Conservation (phyloP, 2,888 invertebrate species). For the Netelia virgata region DNA sequence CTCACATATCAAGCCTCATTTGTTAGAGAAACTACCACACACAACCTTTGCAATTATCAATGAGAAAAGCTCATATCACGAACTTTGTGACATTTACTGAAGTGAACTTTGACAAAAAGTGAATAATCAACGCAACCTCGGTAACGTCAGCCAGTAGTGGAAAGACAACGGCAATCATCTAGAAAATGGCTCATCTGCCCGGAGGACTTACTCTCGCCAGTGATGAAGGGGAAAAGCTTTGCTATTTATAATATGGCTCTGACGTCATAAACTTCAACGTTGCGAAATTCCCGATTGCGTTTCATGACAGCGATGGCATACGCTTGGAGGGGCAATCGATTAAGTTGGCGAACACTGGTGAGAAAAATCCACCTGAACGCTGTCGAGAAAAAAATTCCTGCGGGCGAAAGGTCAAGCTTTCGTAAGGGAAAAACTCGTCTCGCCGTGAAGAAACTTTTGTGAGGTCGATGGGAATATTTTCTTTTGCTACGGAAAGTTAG, state of each 20-base stretch:
- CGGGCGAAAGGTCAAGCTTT: conserved; percentile 40
- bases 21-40: neutral
- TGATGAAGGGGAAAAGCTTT: conserved; percentile 14
- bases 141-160: conserved; percentile 25
- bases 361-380: conserved; percentile 14
- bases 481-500: neutral
- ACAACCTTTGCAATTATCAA: neutral
- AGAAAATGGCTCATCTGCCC: conserved; percentile 21
- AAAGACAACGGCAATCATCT: conserved; percentile 27
- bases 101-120: conserved; percentile 3
- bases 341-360: conserved; percentile 30
- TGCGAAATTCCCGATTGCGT: conserved; percentile 14
- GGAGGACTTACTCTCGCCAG: conserved; percentile 9
- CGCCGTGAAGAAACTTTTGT: conserved; percentile 7
- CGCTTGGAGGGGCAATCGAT: conserved; percentile 38
- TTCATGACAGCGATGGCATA: conserved; percentile 13
- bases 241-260: conserved; percentile 55
- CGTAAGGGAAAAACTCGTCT: conserved; percentile 20
- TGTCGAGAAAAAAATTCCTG: conserved; percentile 12
- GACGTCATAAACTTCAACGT: conserved; percentile 48
- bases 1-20: neutral
- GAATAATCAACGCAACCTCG: conserved; percentile 20
- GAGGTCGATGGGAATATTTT: neutral
- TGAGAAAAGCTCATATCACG: neutral
- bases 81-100: neutral